These are phyloP conservation scores for Prenolepis imparis DNA, from an alignment of 2,888 invertebrate species.

Conservation along the genomic window DNA sequence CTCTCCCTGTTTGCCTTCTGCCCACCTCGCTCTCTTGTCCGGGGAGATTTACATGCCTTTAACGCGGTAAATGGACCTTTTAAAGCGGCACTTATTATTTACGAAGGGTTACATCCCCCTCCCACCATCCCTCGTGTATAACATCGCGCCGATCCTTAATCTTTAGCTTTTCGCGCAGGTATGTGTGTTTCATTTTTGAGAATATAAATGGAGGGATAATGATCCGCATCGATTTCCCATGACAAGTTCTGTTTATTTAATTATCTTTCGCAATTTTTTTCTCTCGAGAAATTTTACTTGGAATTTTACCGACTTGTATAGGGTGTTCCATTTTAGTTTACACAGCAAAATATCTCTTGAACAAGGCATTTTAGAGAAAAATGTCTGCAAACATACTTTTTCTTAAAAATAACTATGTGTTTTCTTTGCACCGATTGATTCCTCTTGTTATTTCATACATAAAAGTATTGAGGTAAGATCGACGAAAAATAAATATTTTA, in stretches of 20 bases:
- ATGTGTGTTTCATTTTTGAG: constrained; percentile 8
- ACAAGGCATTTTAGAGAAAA: too few species aligned
- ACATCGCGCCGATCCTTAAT: constrained; percentile 31
- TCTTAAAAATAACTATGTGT: too few species aligned
- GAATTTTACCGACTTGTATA: too few species aligned
- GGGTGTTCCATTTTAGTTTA: too few species aligned
- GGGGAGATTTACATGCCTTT: constrained; percentile 56
- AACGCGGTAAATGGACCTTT: constrained; percentile 58
- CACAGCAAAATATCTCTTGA: too few species aligned
- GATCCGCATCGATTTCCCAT: background rate
- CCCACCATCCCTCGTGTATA: constrained; percentile 17
- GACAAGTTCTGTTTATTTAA: background rate
- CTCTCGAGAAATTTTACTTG: background rate
- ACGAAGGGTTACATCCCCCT: constrained; percentile 20
- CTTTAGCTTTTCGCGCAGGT: constrained; percentile 40
- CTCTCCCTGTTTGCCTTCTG: constrained; percentile 4
- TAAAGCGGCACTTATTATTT: constrained; percentile 56
- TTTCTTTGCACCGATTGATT: too few species aligned
- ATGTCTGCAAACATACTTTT: too few species aligned
- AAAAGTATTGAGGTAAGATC: too few species aligned
- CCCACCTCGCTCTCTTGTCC: constrained; percentile 30
- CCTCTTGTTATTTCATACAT: too few species aligned
- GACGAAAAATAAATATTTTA: too few species aligned
- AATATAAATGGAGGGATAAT: constrained; percentile 1
- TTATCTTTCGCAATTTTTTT: background rate